phyloP scores from a whole-genome alignment of 2,888 invertebrate species.

The Morpho achilles region DNA sequence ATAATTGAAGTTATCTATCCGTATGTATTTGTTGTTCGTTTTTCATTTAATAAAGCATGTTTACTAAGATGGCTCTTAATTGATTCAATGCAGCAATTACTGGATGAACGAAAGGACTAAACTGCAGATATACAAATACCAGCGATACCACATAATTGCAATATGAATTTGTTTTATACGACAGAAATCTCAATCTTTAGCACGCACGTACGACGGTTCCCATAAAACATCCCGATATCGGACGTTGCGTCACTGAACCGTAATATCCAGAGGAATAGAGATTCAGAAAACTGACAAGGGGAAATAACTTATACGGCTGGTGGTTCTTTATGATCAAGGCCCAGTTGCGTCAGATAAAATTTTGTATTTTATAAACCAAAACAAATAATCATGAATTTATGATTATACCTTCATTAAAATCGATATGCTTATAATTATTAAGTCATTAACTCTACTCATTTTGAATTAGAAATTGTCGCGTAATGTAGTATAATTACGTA shows the following conservation, averaged over 20 bases:
- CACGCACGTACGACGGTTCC: conserved; percentile 55
- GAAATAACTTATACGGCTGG: conserved; percentile 29
- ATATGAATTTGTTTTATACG: conserved; percentile 5
- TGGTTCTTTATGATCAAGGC: conserved; percentile 24
- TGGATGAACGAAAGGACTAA: too few relatives aligned
- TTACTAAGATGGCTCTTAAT: too few relatives aligned
- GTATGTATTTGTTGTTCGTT: too few relatives aligned
- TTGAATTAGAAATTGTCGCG: too few relatives aligned
- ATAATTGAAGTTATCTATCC: too few relatives aligned
- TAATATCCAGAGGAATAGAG: conserved; percentile 43
- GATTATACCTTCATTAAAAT: neutral
- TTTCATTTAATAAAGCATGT: too few relatives aligned
- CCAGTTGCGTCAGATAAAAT: conserved; percentile 21
- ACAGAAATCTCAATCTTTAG: conserved; percentile 40
- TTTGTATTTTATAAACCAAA: conserved; percentile 11
- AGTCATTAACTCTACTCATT: too few relatives aligned
- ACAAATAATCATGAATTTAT: conserved; percentile 15
- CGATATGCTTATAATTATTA: too few relatives aligned
- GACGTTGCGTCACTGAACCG: conserved; percentile 45
- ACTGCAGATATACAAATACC: too few relatives aligned
- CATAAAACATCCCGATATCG: conserved; percentile 64
- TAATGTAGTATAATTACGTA: too few relatives aligned
- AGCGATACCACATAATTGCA: too few relatives aligned
- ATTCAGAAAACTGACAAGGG: conserved; percentile 36
- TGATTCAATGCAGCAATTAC: too few relatives aligned